phyloP scores from a whole-genome alignment of 2,888 invertebrate genomes.

The Scrobipalpa atriplicella region DNA sequence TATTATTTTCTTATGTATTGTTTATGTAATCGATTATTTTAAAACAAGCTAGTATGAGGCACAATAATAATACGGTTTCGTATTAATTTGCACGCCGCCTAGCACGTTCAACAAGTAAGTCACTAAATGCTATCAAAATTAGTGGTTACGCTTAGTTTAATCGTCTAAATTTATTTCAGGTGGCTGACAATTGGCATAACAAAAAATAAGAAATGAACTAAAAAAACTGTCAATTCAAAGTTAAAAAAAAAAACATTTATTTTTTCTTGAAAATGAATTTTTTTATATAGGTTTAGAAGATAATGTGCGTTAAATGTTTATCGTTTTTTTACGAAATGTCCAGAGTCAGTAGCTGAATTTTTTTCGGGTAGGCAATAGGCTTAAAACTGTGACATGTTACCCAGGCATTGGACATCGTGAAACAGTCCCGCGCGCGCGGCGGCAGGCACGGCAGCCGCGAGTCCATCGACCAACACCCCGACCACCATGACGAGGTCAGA shows the following conservation, averaged over 20 bases:
- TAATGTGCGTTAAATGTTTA: not conserved
- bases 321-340: not conserved
- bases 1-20: not conserved
- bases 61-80: slow-evolving; percentile 46
- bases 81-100: slow-evolving; percentile 76
- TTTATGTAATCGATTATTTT: not conserved
- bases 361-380: not conserved
- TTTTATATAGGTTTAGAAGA: too few relatives aligned
- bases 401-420: slow-evolving; percentile 95
- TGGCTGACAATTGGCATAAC: slow-evolving; percentile 41
- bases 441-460: slow-evolving; percentile 88
- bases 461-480: slow-evolving; percentile 86
- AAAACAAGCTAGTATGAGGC: slow-evolving; percentile 29
- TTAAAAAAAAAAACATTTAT: not conserved
- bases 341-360: not conserved
- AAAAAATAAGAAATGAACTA: not conserved
- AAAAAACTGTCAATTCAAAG: not conserved
- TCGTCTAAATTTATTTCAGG: slow-evolving; percentile 40
- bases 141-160: slow-evolving; percentile 31
- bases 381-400: slow-evolving; percentile 15
- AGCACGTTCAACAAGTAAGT: slow-evolving; percentile 87
- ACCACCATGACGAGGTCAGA: slow-evolving; percentile 89
- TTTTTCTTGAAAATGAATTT: too few relatives aligned
- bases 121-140: slow-evolving; percentile 38
- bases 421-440: slow-evolving; percentile 92